Conservation (phyloP, 2,797 vertebrate species). For the Hoplostethus mediterraneus region DNA sequence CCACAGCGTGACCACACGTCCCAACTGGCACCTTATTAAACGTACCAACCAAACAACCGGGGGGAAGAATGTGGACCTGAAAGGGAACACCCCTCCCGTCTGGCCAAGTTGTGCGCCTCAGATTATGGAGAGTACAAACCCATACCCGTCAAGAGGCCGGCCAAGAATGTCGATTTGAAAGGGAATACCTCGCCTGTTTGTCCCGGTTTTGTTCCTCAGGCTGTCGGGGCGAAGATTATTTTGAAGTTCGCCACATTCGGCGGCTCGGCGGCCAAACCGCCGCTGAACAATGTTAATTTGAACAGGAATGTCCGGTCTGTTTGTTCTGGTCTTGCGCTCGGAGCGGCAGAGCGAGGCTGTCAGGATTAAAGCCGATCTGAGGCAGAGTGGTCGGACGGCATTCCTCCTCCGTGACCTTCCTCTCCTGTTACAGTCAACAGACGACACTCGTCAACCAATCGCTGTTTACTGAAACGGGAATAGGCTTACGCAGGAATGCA, state of each 20-base stretch:
- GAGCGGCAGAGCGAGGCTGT: constrained; percentile 51
- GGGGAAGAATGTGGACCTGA: constrained; percentile 29
- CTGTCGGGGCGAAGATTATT: neutral
- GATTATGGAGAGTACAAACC: constrained; percentile 13
- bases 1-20: constrained; percentile 43
- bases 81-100: constrained; percentile 13
- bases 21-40: constrained; percentile 33
- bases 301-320: constrained; percentile 57
- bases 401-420: constrained; percentile 63
- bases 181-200: neutral
- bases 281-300: constrained; percentile 1
- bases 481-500: constrained; percentile 62
- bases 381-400: constrained; percentile 59
- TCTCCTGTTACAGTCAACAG: constrained; percentile 62
- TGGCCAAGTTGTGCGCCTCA: constrained; percentile 38
- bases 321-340: constrained; percentile 37
- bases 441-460: constrained; percentile 45
- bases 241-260: neutral
- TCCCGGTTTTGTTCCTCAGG: neutral
- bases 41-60: neutral
- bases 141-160: neutral
- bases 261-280: neutral
- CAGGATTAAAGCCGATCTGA: constrained; percentile 68
- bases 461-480: constrained; percentile 49
- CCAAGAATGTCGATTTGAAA: neutral